Percentiles rank a stretch among this genome's conserved stretches.
phyloP scores from a whole-genome alignment of 2,113 vertebrate genomes.

The Campylomormyrus numenius region DNA sequence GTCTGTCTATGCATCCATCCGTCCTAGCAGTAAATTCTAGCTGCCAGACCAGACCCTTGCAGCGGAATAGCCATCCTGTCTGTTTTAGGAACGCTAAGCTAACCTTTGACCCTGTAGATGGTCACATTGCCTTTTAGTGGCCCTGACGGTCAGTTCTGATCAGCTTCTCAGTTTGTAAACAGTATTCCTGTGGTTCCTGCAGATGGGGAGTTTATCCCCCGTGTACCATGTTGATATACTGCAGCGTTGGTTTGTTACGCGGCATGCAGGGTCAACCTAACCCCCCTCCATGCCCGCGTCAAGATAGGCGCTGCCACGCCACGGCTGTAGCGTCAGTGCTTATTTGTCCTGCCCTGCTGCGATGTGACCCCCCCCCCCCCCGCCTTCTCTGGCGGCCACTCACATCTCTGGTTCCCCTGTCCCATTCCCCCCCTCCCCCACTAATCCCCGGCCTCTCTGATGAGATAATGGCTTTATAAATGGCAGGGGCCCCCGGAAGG shows the following conservation, averaged over 20 bases:
- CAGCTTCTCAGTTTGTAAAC: neutral
- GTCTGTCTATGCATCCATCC: neutral
- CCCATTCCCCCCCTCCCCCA: conserved; percentile 7
- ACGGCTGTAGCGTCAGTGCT: neutral
- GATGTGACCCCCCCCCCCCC: neutral
- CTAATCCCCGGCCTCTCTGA: neutral
- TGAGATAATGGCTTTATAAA: conserved; percentile 27
- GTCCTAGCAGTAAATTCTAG: neutral
- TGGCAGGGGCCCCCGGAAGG: conserved; percentile 1
- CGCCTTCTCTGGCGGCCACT: neutral
- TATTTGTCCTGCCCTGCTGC: neutral
- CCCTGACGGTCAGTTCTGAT: neutral
- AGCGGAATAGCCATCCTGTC: neutral
- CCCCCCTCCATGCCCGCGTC: neutral
- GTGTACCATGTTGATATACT: neutral
- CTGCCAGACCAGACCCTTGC: neutral
- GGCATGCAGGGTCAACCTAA: too few relatives aligned
- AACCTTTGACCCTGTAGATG: neutral
- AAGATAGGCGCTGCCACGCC: neutral
- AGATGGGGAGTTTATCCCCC: neutral
- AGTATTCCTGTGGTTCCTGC: neutral
- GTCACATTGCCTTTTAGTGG: neutral
- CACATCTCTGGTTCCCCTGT: neutral
- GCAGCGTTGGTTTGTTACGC: neutral
- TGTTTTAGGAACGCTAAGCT: neutral